These are phyloP conservation scores for Lineus longissimus DNA, from an alignment of 1,140 invertebrate genomes.

Conservation along the genomic window DNA sequence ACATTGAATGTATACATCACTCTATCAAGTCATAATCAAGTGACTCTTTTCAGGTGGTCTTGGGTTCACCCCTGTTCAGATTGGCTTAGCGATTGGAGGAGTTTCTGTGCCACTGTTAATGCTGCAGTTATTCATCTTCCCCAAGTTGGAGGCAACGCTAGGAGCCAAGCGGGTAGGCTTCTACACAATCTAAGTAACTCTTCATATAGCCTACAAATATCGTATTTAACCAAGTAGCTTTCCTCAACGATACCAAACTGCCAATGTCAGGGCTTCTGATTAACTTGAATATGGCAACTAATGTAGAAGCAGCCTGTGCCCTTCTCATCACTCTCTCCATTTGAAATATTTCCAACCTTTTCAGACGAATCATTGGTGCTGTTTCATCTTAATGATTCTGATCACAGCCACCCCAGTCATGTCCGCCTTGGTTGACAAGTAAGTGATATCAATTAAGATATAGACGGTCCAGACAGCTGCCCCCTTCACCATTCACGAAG, in stretches of 20 bases:
- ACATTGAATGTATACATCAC: neutral
- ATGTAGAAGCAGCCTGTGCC: too few relatives aligned
- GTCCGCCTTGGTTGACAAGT: too few relatives aligned
- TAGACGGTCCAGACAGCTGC: too few relatives aligned
- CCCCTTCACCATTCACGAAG: too few relatives aligned
- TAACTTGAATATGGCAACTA: neutral
- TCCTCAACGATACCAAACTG: constrained; percentile 42
- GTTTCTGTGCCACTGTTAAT: constrained; percentile 34
- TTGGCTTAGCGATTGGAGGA: constrained; percentile 34
- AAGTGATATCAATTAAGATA: too few relatives aligned
- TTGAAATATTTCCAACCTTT: too few relatives aligned
- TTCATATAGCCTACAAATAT: constrained; percentile 29
- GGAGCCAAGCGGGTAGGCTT: constrained; percentile 34
- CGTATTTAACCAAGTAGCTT: constrained; percentile 40
- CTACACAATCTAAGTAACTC: constrained; percentile 35
- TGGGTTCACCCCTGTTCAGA: constrained; percentile 35
- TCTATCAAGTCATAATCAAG: neutral
- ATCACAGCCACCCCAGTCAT: too few relatives aligned
- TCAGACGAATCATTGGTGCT: too few relatives aligned
- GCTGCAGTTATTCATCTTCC: constrained; percentile 40
- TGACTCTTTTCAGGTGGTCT: constrained; percentile 36
- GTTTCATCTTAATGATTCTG: too few relatives aligned
- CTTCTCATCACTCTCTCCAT: too few relatives aligned
- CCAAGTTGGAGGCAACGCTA: constrained; percentile 27
- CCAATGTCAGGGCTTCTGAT: constrained; percentile 21